A percentile compares a stretch with the other conserved stretches of the same genome.
Conservation (phyloP, 2,113 vertebrate species). For the Rhea pennata region DNA sequence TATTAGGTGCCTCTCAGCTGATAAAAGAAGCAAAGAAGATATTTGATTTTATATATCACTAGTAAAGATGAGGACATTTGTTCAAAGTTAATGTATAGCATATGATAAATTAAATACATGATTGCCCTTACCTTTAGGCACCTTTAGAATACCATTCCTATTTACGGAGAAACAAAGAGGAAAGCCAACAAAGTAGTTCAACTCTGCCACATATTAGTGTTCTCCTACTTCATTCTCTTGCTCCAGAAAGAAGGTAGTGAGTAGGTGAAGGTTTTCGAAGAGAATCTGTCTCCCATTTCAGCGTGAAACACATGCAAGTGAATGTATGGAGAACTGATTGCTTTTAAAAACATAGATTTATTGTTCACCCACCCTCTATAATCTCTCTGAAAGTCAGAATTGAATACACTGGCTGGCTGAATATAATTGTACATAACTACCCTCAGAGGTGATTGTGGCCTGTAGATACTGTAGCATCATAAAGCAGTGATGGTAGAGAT, state of each 20-base stretch:
- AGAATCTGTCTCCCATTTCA: background rate
- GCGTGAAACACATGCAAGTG: background rate
- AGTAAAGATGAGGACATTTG: background rate
- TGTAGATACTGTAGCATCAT: background rate
- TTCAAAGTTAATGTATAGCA: background rate
- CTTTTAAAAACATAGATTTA: background rate
- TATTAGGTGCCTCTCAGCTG: background rate
- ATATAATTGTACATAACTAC: accelerated
- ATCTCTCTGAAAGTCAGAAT: background rate
- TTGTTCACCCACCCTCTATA: accelerated
- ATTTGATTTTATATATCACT: background rate
- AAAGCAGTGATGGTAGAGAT: background rate
- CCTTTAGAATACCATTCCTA: background rate
- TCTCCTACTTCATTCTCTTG: background rate
- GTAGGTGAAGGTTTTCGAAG: background rate
- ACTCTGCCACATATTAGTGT: background rate
- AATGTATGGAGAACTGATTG: background rate
- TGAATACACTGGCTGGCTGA: background rate
- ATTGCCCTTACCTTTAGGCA: background rate
- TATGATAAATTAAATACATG: background rate
- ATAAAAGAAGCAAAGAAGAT: background rate
- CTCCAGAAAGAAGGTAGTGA: background rate
- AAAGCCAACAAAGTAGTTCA: background rate
- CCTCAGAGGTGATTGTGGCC: background rate
- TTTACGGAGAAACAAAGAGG: background rate